Conservation (phyloP, 2,113 vertebrate genomes). For the Chionomys nivalis region DNA sequence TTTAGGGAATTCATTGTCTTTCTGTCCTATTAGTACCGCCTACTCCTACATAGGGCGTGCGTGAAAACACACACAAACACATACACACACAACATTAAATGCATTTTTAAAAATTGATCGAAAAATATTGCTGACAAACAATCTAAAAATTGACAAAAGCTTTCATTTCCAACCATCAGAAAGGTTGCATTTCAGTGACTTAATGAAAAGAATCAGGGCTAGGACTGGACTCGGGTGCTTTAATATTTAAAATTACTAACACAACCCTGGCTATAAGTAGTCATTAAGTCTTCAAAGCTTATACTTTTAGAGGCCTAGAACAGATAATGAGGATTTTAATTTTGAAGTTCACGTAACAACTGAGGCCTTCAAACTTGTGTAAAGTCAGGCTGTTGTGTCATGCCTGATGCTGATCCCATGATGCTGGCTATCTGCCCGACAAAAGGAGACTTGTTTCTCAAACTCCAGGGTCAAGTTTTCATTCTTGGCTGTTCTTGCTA, state of each 20-base stretch:
- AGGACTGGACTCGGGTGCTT: not conserved
- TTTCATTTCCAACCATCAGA: slow-evolving; percentile 16
- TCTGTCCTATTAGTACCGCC: not conserved
- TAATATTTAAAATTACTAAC: slow-evolving; percentile 43
- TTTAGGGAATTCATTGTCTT: not conserved
- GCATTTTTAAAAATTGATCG: not conserved
- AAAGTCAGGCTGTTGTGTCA: slow-evolving; percentile 46
- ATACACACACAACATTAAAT: not conserved
- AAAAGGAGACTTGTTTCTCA: slow-evolving; percentile 26
- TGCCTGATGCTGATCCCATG: slow-evolving; percentile 11
- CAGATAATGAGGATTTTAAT: slow-evolving; percentile 51
- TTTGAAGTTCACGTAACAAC: slow-evolving; percentile 16
- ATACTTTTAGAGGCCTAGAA: not conserved
- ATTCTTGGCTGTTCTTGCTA: slow-evolving; percentile 36
- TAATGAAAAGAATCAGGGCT: slow-evolving; percentile 44
- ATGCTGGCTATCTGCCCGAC: not conserved
- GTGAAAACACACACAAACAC: not conserved
- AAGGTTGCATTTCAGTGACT: slow-evolving; percentile 20
- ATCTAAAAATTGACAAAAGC: not conserved
- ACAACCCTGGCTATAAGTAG: not conserved
- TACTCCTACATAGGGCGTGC: too few relatives aligned
- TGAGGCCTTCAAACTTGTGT: slow-evolving; percentile 10
- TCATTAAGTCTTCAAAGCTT: slow-evolving; percentile 62
- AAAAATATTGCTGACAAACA: not conserved
- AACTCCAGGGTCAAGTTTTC: not conserved